phyloP scores from a whole-genome alignment of 2,888 invertebrate species.

The Drosophila anomalata region DNA sequence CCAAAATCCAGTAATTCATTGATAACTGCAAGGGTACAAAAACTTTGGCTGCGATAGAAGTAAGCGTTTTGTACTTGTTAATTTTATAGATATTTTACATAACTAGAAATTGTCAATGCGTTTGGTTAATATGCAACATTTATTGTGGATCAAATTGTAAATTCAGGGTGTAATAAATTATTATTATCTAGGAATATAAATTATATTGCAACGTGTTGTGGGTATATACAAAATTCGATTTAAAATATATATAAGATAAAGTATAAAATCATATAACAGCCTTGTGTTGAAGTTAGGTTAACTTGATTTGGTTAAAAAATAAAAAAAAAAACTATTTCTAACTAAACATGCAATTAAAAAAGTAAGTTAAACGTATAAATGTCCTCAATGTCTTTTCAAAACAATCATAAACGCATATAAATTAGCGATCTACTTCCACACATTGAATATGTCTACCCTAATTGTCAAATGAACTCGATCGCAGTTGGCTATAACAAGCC shows the following conservation, averaged over 20 bases:
- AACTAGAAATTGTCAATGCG: slow-evolving; percentile 64
- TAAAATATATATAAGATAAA: slow-evolving; percentile 27
- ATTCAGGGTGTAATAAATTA: slow-evolving; percentile 65
- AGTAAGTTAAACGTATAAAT: slow-evolving; percentile 8
- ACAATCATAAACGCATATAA: slow-evolving; percentile 55
- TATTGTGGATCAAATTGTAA: slow-evolving; percentile 29
- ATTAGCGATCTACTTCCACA: slow-evolving; percentile 10
- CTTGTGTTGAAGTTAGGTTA: slow-evolving; percentile 62
- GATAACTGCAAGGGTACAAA: slow-evolving; percentile 4
- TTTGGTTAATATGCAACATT: slow-evolving; percentile 49
- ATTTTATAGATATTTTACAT: slow-evolving; percentile 46
- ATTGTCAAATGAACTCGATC: slow-evolving; percentile 81
- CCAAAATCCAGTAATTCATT: not conserved
- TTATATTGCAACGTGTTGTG: slow-evolving; percentile 62
- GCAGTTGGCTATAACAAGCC: slow-evolving; percentile 90
- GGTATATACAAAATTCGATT: slow-evolving; percentile 35
- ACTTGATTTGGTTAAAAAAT: slow-evolving; percentile 57
- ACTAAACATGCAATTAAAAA: slow-evolving; percentile 1
- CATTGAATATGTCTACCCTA: slow-evolving; percentile 50
- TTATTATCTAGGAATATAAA: slow-evolving; percentile 56
- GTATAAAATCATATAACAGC: slow-evolving; percentile 70
- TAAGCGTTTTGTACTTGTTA: slow-evolving; percentile 22
- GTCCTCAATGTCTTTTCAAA: slow-evolving; percentile 12
- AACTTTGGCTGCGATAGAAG: slow-evolving; percentile 9
- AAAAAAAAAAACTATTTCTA: slow-evolving; percentile 21